Percentiles rank a stretch among this genome's conserved stretches.
Conservation (phyloP, 2,797 vertebrate genomes). For the Hyperoplus lanceolatus region DNA sequence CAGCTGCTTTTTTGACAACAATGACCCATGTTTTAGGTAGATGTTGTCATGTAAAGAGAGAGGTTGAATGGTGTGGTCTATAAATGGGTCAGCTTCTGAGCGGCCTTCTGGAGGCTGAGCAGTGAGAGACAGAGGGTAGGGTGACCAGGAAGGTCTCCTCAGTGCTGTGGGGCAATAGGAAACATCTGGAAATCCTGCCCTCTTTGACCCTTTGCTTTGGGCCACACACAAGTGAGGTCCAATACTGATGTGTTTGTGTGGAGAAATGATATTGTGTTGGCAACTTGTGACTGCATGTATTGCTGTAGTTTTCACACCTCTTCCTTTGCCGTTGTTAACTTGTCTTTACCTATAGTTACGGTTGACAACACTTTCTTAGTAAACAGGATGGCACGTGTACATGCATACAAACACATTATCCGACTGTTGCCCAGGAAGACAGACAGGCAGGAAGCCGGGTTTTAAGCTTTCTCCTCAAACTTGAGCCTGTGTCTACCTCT, state of each 20-base stretch:
- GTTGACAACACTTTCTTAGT: conserved; percentile 21
- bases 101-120: conserved; percentile 38
- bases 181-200: conserved; percentile 80
- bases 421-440: conserved; percentile 46
- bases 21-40: conserved; percentile 36
- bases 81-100: conserved; percentile 47
- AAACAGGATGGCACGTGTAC: conserved; percentile 66
- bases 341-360: conserved; percentile 43
- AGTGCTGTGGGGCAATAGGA: conserved; percentile 73
- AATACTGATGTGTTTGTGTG: conserved; percentile 2
- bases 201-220: conserved; percentile 59
- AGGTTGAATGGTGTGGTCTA: conserved; percentile 35
- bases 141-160: conserved; percentile 67
- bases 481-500: conserved; percentile 39
- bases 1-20: conserved; percentile 45
- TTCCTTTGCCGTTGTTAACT: conserved; percentile 46
- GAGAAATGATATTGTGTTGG: conserved; percentile 10
- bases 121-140: conserved; percentile 47
- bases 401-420: conserved; percentile 39
- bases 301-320: neutral
- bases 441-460: conserved; percentile 59
- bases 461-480: conserved; percentile 59
- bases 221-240: conserved; percentile 67
- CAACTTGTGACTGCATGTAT: neutral
- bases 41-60: conserved; percentile 36